Percentiles rank a stretch among this genome's conserved stretches.
These are phyloP conservation scores for Apodemia arnacis DNA, from an alignment of 2,888 invertebrate genomes.

Conservation along the genomic window DNA sequence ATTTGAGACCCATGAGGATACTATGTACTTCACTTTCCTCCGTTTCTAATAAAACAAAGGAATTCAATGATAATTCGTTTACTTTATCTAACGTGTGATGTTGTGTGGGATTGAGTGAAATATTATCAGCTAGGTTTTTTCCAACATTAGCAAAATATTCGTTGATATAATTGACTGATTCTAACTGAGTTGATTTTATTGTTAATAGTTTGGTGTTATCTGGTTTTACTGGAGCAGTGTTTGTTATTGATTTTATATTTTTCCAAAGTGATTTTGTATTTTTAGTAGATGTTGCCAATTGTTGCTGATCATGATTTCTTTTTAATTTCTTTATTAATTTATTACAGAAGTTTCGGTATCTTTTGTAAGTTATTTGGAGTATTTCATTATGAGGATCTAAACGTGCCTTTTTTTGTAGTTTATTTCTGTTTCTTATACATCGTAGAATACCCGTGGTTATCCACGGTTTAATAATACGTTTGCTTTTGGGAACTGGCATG, in stretches of 20 bases:
- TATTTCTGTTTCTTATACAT: neutral
- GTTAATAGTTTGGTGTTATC: conserved; percentile 42
- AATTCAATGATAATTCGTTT: neutral
- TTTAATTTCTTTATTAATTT: conserved; percentile 64
- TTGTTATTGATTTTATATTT: conserved; percentile 56
- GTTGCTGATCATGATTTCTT: conserved; percentile 44
- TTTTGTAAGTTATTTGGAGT: conserved; percentile 37
- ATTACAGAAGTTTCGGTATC: conserved; percentile 56
- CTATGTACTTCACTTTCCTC: neutral
- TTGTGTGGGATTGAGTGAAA: neutral
- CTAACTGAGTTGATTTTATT: conserved; percentile 30
- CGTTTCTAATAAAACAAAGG: neutral
- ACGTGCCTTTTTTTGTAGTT: neutral
- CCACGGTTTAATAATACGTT: neutral
- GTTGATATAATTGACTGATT: conserved; percentile 51
- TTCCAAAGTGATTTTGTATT: conserved; percentile 52
- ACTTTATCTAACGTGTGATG: neutral
- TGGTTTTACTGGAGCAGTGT: conserved; percentile 18
- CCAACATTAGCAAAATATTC: conserved; percentile 50
- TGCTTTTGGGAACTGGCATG: neutral
- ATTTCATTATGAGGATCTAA: conserved; percentile 10
- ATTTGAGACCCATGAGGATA: neutral
- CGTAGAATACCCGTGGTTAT: neutral
- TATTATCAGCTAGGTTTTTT: conserved; percentile 28
- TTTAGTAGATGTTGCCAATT: conserved; percentile 28